Percentiles rank a stretch among this genome's conserved stretches.
These are phyloP conservation scores for Percopsis omiscomaycus DNA, from an alignment of 2,797 vertebrate genomes.

Conservation along the genomic window DNA sequence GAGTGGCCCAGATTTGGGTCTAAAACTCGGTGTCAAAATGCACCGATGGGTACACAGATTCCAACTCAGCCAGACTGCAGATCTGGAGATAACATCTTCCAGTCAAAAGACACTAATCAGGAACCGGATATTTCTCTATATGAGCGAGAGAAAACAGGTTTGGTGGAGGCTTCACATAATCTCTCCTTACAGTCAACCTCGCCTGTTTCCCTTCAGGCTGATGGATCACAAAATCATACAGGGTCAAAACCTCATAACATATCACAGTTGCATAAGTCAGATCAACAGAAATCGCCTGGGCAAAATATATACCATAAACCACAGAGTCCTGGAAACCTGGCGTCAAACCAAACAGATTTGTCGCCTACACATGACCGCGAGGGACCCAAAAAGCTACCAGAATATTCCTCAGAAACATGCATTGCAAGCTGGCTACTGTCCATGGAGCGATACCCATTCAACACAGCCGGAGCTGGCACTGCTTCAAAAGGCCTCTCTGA, in stretches of 20 bases:
- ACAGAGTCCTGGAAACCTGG: constrained; percentile 18
- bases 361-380: constrained; percentile 23
- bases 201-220: constrained; percentile 20
- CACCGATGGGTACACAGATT: constrained; percentile 32
- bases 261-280: constrained; percentile 3
- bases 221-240: constrained; percentile 12
- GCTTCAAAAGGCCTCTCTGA: constrained; percentile 46
- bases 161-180: constrained; percentile 15
- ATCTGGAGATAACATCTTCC: constrained; percentile 48
- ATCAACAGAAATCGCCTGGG: constrained; percentile 7
- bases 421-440: constrained; percentile 25
- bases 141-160: constrained; percentile 27
- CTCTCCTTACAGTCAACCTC: constrained; percentile 20
- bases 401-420: constrained; percentile 48
- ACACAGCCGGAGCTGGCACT: constrained; percentile 45
- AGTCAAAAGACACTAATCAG: constrained; percentile 37
- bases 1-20: constrained; percentile 35
- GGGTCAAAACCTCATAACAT: constrained; percentile 19
- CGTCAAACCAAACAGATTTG: constrained; percentile 28
- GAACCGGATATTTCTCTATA: constrained; percentile 10
- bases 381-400: constrained; percentile 28
- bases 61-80: constrained; percentile 23
- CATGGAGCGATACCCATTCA: constrained; percentile 30
- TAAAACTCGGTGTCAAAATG: constrained; percentile 27
- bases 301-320: constrained; percentile 20